Percentiles rank a stretch among this genome's conserved stretches.
Evolutionary conservation across 2,797 vertebrate genomes (phyloP).

Genomic region (Sebastes cheni): DNA sequence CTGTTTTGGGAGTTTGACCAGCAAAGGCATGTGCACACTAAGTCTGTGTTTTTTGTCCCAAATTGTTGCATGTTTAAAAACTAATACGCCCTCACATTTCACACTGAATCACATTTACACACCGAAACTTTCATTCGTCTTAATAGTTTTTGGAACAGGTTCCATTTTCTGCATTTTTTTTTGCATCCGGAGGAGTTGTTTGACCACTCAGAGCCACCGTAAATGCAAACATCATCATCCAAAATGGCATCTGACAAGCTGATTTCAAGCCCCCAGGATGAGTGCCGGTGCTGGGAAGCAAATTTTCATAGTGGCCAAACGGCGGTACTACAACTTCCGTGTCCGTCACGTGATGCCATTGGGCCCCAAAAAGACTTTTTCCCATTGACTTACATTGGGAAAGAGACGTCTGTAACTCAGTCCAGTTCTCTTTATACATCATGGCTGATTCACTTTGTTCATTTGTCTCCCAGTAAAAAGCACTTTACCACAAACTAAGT

Average conservation of each 20-base stretch:
- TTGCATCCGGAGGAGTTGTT: neutral
- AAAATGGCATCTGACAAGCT: neutral
- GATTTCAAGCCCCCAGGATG: too few relatives aligned
- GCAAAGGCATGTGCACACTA: accelerated
- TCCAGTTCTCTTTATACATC: too few relatives aligned
- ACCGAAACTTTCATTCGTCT: neutral
- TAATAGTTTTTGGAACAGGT: neutral
- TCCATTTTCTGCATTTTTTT: neutral
- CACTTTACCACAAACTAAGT: too few relatives aligned
- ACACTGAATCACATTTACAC: neutral
- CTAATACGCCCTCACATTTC: neutral
- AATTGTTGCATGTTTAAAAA: neutral
- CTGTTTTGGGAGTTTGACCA: neutral
- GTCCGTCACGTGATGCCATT: too few relatives aligned
- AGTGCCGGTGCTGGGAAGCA: too few relatives aligned
- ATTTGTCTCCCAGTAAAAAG: too few relatives aligned
- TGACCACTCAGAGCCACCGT: neutral
- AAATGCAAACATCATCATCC: neutral
- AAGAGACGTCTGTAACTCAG: too few relatives aligned
- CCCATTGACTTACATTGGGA: too few relatives aligned
- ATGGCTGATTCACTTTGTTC: too few relatives aligned
- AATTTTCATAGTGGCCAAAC: too few relatives aligned
- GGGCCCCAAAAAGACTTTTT: too few relatives aligned
- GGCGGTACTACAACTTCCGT: too few relatives aligned
- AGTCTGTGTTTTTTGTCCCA: neutral